Conservation (phyloP, 1,140 invertebrate genomes). For the Paraescarpia echinospica region DNA sequence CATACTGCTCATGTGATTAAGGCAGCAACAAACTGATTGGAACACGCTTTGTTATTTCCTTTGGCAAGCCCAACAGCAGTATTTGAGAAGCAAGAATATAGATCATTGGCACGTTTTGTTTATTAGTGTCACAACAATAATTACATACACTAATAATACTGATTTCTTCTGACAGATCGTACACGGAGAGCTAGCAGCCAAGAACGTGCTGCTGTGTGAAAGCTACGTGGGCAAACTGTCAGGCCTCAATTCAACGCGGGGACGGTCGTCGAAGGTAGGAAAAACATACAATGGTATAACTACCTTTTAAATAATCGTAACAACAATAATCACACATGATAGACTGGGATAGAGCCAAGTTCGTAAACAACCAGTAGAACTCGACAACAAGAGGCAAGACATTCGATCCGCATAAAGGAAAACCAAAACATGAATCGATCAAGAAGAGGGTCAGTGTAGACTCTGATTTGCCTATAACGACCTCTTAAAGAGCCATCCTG, state of each 20-base stretch:
- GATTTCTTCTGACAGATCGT: neutral
- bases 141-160: neutral
- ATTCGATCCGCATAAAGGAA: too few relatives aligned
- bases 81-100: neutral
- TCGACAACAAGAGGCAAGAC: too few relatives aligned
- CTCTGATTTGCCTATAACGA: too few relatives aligned
- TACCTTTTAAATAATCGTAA: neutral
- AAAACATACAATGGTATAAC: neutral
- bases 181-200: neutral
- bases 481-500: too few relatives aligned
- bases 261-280: neutral
- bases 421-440: too few relatives aligned
- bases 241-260: neutral
- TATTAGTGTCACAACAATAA: neutral
- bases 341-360: too few relatives aligned
- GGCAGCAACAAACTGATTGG: too few relatives aligned
- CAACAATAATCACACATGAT: neutral
- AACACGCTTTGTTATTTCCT: too few relatives aligned
- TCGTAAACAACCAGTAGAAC: too few relatives aligned
- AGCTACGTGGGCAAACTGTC: neutral
- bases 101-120: neutral
- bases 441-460: too few relatives aligned
- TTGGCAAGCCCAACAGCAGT: neutral
- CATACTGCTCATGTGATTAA: too few relatives aligned
- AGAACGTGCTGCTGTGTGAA: neutral